Percentiles rank a stretch among this genome's conserved stretches.
Evolutionary conservation across 2,797 vertebrate species (phyloP).

Genomic region (Eupleurogrammus muticus): DNA sequence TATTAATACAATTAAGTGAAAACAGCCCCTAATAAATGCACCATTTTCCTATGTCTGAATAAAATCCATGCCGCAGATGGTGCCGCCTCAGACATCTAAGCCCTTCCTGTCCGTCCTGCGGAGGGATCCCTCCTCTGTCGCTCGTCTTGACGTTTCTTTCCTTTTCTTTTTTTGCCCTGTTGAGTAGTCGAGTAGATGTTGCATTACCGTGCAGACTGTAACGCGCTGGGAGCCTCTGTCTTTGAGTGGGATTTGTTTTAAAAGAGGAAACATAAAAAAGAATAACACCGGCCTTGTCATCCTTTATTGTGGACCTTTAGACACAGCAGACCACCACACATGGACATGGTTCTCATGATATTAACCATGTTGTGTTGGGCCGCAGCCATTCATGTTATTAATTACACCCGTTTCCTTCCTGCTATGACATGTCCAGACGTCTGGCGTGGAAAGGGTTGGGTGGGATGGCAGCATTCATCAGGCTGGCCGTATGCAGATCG

Average conservation of each 20-base stretch:
- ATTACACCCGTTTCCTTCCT: background rate
- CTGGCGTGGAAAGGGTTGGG: background rate
- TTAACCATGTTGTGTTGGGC: background rate
- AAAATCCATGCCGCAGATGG: too few relatives aligned
- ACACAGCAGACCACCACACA: background rate
- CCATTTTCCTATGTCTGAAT: background rate
- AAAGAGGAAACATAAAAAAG: background rate
- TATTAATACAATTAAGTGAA: background rate
- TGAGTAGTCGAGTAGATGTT: too few relatives aligned
- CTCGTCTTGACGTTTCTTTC: too few relatives aligned
- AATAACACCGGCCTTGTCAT: background rate
- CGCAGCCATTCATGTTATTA: background rate
- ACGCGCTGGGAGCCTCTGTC: background rate
- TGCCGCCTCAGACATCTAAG: too few relatives aligned
- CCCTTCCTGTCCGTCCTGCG: too few relatives aligned
- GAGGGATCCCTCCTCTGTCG: too few relatives aligned
- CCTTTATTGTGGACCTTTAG: background rate
- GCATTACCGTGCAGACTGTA: too few relatives aligned
- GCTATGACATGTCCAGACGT: background rate
- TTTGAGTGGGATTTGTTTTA: background rate
- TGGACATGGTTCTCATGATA: background rate
- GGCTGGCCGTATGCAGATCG: too few relatives aligned
- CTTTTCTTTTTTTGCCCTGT: too few relatives aligned
- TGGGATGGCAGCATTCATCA: background rate
- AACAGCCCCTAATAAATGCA: constrained; percentile 1